Conservation (phyloP, 2,888 invertebrate species). For the Luffia ferchaultella region DNA sequence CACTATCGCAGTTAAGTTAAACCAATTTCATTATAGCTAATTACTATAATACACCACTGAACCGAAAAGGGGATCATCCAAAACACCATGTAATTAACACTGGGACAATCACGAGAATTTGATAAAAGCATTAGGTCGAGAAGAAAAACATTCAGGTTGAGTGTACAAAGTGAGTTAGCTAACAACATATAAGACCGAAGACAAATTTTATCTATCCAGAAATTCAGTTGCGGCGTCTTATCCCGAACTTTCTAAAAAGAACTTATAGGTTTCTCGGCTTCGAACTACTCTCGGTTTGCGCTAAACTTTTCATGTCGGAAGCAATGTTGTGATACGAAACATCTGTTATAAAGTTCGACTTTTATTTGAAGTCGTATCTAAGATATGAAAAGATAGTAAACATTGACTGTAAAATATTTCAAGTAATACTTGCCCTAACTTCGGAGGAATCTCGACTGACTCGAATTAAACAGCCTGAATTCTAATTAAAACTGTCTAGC, state of each 20-base stretch:
- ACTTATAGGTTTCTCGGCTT: background rate
- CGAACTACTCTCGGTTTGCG: background rate
- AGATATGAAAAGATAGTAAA: background rate
- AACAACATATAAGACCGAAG: background rate
- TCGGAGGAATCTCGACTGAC: background rate
- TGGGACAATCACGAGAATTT: too few species aligned
- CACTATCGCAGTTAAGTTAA: too few species aligned
- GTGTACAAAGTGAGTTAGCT: too few species aligned
- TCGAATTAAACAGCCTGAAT: too few species aligned
- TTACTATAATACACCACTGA: too few species aligned
- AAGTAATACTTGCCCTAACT: background rate
- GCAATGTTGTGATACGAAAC: slow-evolving; percentile 19
- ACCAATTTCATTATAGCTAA: too few species aligned
- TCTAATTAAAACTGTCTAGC: too few species aligned
- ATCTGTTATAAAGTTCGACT: slow-evolving; percentile 17
- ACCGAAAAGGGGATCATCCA: too few species aligned
- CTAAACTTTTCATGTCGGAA: slow-evolving; percentile 21
- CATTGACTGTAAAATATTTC: background rate
- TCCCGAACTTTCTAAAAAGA: background rate
- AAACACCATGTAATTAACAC: too few species aligned
- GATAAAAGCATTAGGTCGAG: too few species aligned
- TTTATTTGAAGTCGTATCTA: slow-evolving; percentile 23
- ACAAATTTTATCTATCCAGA: background rate
- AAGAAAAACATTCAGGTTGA: background rate
- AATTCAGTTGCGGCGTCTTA: background rate